Conservation (phyloP, 2,797 vertebrate species). For the Acrocephalus scirpaceus region DNA sequence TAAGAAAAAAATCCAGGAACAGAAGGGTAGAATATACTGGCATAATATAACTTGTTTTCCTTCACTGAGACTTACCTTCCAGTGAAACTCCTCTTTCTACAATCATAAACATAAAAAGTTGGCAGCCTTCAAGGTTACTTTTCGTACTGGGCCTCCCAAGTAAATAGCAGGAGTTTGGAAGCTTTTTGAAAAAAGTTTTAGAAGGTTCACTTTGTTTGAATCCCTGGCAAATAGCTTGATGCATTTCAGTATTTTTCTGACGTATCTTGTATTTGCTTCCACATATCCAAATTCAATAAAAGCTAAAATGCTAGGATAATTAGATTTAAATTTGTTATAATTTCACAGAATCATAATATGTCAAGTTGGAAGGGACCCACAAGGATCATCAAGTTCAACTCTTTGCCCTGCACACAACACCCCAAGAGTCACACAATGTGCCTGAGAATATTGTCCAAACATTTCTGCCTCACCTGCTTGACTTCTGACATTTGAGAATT, state of each 20-base stretch:
- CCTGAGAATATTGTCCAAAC: background rate
- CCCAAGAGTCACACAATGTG: too few relatives aligned
- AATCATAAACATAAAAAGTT: background rate
- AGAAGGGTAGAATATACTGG: background rate
- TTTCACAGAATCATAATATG: background rate
- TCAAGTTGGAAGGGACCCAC: background rate
- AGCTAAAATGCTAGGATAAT: background rate
- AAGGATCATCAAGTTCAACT: background rate
- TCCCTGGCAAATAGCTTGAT: background rate
- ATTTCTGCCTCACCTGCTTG: accelerated
- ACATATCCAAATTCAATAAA: background rate
- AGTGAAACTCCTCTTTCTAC: background rate
- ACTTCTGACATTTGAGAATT: accelerated
- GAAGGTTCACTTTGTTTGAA: background rate
- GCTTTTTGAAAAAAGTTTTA: background rate
- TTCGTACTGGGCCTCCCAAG: background rate
- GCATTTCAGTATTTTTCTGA: background rate
- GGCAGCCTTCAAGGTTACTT: background rate
- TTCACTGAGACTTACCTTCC: background rate
- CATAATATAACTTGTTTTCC: background rate
- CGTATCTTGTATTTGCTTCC: background rate
- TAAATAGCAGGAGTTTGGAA: background rate
- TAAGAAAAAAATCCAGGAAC: background rate
- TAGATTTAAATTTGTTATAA: background rate
- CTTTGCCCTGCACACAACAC: background rate